phyloP scores from a whole-genome alignment of 2,797 vertebrate genomes.

The Pseudochaenichthys georgianus region DNA sequence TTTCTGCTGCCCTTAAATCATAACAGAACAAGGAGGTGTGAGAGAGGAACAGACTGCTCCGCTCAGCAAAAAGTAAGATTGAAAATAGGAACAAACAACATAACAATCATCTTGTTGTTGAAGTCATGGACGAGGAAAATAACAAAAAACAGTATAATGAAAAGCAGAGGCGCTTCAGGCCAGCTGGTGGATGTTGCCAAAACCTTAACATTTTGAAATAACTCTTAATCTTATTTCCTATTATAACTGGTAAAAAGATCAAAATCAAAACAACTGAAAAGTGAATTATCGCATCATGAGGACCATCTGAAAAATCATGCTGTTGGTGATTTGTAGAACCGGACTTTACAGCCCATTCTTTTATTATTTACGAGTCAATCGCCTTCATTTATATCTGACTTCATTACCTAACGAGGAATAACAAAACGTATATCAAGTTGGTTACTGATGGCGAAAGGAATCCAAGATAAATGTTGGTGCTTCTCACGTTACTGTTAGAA shows the following conservation, averaged over 20 bases:
- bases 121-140: neutral
- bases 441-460: too few species aligned
- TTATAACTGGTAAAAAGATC: slow-evolving; percentile 26
- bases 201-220: neutral
- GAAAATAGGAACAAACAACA: neutral
- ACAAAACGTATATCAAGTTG: neutral
- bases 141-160: slow-evolving; percentile 11
- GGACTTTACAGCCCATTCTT: neutral
- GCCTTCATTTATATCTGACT: neutral
- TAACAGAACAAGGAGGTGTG: neutral
- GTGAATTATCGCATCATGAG: neutral
- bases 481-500: neutral
- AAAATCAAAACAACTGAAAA: neutral
- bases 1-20: slow-evolving; percentile 21
- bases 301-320: slow-evolving; percentile 7
- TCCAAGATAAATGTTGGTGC: neutral
- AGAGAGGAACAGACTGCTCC: neutral
- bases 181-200: neutral
- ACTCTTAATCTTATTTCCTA: slow-evolving; percentile 7
- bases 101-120: neutral
- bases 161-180: neutral
- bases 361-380: too few species aligned
- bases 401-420: neutral
- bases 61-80: neutral
- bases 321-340: slow-evolving; percentile 9